Evolutionary conservation across 2,888 invertebrate genomes (phyloP), one percentile per base, ranked within the genome.

Genomic region (Nomada lathburiana): DNA sequence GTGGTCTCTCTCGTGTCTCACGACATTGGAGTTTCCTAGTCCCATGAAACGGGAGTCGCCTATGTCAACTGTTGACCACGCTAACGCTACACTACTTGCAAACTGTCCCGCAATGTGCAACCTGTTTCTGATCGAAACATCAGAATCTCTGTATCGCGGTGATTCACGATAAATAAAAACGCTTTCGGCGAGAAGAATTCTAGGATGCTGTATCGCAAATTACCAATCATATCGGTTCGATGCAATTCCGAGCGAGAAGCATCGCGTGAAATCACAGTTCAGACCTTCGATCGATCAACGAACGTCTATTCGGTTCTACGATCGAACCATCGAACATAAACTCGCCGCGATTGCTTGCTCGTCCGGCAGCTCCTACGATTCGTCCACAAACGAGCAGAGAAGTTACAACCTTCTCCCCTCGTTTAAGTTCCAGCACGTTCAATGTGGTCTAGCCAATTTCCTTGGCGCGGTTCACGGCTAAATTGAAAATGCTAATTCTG

Each of bases 401-500:
- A 81, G 80, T 81, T 83, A 81, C 75, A 72, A 57, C 69, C 65
- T 59, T 60, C 29, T 4, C 11, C 26, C 0, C 53, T 42, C 70
- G 50, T 50, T 82, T 84, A 82, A 82, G 79, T 73, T 79, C 57
- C 75, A 75, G 16, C 71, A 18, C 52, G 36, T 36, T 36, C 36
- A 36, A 36, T 36, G 36, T 7, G 23, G 47, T n/a, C 71, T n/a
- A 71, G 70, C 69, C 82, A 83, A 84, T 83, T 71, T 77, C 64
- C 69, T 57, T 36, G 50, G 16, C 44, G 16, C 63, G 18, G 23
- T 2, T 18, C 50, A 23, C 29, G 29, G 70, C 50, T 75, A 85
- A 84, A 85, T 85, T 77, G 85, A 85, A 85, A 85, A 85, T 85
- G 84, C 75, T 82, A 85, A 85, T 84, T 63, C 53, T 62, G 57